These are phyloP conservation scores for Chondrilla cf. caribensis DNA, from an alignment of 37 sponge, comb jelly and placozoan genomes.

Conservation along the genomic window DNA sequence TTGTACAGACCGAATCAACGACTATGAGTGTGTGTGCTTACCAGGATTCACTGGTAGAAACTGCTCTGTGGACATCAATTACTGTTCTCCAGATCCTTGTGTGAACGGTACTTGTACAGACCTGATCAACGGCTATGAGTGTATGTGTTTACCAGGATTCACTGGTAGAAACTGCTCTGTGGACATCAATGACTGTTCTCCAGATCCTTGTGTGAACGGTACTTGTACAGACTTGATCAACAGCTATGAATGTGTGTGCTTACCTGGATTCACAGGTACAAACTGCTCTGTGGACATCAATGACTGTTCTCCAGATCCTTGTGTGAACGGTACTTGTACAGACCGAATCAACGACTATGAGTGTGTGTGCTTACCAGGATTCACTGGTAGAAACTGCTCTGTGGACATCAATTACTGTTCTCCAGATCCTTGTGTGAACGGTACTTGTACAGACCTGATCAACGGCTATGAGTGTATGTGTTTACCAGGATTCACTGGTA, in stretches of 20 bases:
- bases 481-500: constrained; percentile 1
- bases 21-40: no score
- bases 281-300: constrained; percentile 11
- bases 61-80: no score
- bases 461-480: background rate
- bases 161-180: constrained; percentile 46
- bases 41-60: no score
- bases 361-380: constrained; percentile 15
- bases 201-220: constrained; percentile 31
- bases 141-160: constrained; percentile 19
- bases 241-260: constrained; percentile 10
- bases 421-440: constrained; percentile 23
- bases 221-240: constrained; percentile 13
- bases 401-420: constrained; percentile 10
- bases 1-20: no score
- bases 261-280: constrained; percentile 15
- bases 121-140: no score
- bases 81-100: no score
- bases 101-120: no score
- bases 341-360: background rate
- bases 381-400: constrained; percentile 14
- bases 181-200: constrained; percentile 12
- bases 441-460: background rate
- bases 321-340: constrained; percentile 26
- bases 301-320: constrained; percentile 12